Conservation (phyloP, 2,113 vertebrate species). For the Circaetus gallicus region DNA sequence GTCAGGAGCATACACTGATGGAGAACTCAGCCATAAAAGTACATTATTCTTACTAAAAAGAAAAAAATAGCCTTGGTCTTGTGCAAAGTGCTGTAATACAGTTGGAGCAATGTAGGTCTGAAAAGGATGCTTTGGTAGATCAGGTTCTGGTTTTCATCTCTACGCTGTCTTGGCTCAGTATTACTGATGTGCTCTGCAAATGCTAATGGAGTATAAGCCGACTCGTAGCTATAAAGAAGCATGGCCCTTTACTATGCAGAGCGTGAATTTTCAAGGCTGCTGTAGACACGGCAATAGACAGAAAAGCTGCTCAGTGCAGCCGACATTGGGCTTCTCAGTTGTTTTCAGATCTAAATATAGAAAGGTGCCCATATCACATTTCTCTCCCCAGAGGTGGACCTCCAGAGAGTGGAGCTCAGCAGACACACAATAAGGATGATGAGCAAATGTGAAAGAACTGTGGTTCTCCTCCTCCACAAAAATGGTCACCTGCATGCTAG, state of each 20-base stretch:
- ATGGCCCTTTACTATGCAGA: background rate
- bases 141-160: background rate
- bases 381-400: background rate
- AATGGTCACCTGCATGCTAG: background rate
- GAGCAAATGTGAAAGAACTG: background rate
- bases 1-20: background rate
- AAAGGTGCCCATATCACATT: background rate
- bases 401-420: background rate
- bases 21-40: background rate
- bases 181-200: background rate
- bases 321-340: background rate
- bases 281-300: background rate
- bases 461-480: background rate
- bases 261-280: background rate
- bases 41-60: background rate
- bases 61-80: background rate
- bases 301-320: background rate
- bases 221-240: background rate
- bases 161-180: background rate
- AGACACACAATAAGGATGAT: background rate
- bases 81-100: background rate
- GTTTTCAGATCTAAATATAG: conserved; percentile 27
- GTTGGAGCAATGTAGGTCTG: background rate
- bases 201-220: background rate
- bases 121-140: background rate